These are phyloP conservation scores for Halictus ligatus DNA, from an alignment of 2,888 invertebrate species.

Conservation along the genomic window DNA sequence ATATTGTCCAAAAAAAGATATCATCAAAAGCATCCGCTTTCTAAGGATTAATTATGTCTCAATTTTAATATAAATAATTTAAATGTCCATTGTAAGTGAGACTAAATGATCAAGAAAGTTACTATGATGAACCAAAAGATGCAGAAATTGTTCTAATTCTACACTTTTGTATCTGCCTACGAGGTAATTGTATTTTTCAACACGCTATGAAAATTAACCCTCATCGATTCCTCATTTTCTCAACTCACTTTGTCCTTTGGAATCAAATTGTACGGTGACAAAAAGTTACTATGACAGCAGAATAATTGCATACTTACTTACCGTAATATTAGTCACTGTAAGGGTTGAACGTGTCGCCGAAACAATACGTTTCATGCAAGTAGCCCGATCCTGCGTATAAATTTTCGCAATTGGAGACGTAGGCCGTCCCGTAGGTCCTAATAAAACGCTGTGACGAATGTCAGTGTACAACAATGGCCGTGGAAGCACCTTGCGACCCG, in stretches of 20 bases:
- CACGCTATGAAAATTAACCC: too few species aligned
- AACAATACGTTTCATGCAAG: neutral
- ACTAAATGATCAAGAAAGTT: too few species aligned
- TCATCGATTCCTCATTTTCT: too few species aligned
- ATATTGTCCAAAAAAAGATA: too few species aligned
- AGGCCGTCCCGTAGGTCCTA: constrained; percentile 49
- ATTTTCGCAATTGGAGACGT: constrained; percentile 39
- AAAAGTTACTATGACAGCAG: too few species aligned
- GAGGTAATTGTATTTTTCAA: neutral
- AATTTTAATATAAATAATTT: neutral
- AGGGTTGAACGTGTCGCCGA: neutral
- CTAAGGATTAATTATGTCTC: too few species aligned
- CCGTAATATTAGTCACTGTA: too few species aligned
- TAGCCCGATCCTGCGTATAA: neutral
- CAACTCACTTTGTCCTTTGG: too few species aligned
- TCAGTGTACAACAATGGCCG: constrained; percentile 62
- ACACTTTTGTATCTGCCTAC: neutral
- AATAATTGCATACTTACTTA: too few species aligned
- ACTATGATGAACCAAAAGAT: neutral
- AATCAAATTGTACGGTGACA: too few species aligned
- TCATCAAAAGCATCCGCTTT: too few species aligned
- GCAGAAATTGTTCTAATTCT: neutral
- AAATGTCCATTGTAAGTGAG: neutral
- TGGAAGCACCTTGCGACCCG: constrained; percentile 76
- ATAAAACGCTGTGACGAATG: constrained; percentile 71